These are phyloP conservation scores for Octomys mimax DNA, from an alignment of 2,797 vertebrate species.

Conservation along the genomic window DNA sequence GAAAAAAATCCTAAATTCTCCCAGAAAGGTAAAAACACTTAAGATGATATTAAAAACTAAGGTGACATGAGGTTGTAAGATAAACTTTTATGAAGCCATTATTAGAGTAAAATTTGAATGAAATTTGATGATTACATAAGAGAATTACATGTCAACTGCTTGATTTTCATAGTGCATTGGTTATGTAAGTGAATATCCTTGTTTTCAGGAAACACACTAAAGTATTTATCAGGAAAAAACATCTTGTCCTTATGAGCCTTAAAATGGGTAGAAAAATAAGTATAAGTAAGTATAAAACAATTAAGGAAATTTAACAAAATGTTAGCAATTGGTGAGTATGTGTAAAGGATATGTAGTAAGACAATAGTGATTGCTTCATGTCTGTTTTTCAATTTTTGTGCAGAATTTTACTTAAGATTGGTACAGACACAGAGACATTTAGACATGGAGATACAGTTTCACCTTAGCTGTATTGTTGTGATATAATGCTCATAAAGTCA, in stretches of 20 bases:
- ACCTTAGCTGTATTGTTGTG: not conserved
- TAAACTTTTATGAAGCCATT: not conserved
- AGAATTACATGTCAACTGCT: not conserved
- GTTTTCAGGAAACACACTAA: not conserved
- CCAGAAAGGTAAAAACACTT: not conserved
- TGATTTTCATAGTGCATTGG: not conserved
- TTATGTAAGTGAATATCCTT: not conserved
- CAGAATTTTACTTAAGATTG: not conserved
- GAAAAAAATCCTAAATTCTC: not conserved
- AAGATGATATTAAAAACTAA: not conserved
- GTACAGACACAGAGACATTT: not conserved
- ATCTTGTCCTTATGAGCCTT: not conserved
- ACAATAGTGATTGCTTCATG: not conserved
- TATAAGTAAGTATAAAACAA: not conserved
- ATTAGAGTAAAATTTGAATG: not conserved
- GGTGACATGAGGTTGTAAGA: no score
- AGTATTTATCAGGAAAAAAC: not conserved
- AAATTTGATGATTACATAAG: not conserved
- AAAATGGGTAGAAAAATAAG: not conserved
- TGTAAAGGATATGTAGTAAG: not conserved
- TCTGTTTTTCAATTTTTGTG: not conserved
- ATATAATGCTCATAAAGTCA: not conserved
- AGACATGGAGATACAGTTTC: not conserved
- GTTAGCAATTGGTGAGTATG: not conserved
- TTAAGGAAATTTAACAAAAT: not conserved